Conservation (phyloP, 2,113 vertebrate species). For the Triplophysa dalaica region DNA sequence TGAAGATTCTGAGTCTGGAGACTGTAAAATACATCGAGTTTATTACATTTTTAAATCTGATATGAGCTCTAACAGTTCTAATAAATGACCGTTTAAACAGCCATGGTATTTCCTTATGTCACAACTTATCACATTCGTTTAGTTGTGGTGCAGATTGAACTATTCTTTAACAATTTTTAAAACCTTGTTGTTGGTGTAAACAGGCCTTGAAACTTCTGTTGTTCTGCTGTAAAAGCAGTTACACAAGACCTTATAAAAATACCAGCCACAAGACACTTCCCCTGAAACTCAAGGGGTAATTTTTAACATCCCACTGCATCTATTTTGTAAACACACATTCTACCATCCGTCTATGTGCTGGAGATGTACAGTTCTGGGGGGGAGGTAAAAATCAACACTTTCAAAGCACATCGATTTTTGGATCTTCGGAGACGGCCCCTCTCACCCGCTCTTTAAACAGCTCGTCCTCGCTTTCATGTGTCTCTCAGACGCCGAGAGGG, state of each 20-base stretch:
- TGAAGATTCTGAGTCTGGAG: too few relatives aligned
- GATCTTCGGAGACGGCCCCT: constrained; percentile 34
- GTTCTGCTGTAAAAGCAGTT: background rate
- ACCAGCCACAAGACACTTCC: background rate
- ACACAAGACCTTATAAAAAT: background rate
- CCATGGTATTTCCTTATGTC: too few relatives aligned
- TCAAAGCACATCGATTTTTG: constrained; percentile 36
- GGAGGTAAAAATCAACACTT: background rate
- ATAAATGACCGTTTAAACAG: too few relatives aligned
- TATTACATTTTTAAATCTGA: too few relatives aligned
- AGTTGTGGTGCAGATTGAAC: too few relatives aligned
- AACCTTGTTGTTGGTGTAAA: too few relatives aligned
- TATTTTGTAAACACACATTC: constrained; percentile 5
- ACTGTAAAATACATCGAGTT: too few relatives aligned
- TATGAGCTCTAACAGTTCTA: too few relatives aligned
- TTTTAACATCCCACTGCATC: background rate
- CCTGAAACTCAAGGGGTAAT: constrained; percentile 11
- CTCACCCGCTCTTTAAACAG: constrained; percentile 34
- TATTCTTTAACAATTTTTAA: too few relatives aligned
- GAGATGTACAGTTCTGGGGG: background rate
- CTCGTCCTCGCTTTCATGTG: constrained; percentile 20
- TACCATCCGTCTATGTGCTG: background rate
- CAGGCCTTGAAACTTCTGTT: too few relatives aligned
- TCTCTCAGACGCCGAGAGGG: background rate
- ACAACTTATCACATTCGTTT: too few relatives aligned